These are phyloP conservation scores for Thalassophryne amazonica DNA, from an alignment of 2,797 vertebrate genomes.

Conservation along the genomic window DNA sequence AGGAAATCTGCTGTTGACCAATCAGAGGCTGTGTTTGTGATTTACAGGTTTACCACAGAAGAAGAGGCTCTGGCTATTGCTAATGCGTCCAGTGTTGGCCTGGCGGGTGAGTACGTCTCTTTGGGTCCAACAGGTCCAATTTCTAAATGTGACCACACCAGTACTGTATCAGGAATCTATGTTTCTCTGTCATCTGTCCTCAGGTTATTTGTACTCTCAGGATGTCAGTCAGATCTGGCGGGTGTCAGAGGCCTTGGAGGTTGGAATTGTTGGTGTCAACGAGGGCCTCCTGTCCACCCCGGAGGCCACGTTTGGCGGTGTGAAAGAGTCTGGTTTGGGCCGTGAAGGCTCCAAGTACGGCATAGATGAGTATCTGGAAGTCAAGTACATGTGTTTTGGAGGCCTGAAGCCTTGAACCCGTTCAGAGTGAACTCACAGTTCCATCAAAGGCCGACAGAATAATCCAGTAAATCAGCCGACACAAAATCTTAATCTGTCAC, in stretches of 20 bases:
- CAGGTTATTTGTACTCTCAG: conserved; percentile 93
- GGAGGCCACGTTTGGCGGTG: conserved; percentile 87
- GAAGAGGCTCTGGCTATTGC: conserved; percentile 88
- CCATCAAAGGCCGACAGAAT: background rate
- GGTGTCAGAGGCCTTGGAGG: conserved; percentile 89
- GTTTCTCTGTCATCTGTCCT: background rate
- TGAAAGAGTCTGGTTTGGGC: conserved; percentile 93
- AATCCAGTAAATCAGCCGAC: no score
- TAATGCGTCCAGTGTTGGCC: conserved; percentile 83
- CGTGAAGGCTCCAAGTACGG: conserved; percentile 95
- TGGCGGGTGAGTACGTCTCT: conserved; percentile 83
- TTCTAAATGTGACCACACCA: no score
- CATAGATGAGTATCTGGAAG: conserved; percentile 89
- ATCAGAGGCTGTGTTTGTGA: background rate
- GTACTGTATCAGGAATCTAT: no score
- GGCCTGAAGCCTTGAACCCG: conserved; percentile 73
- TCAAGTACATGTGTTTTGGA: conserved; percentile 94
- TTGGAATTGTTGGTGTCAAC: conserved; percentile 92
- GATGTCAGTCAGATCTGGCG: conserved; percentile 94
- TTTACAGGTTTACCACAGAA: conserved; percentile 86
- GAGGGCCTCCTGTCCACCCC: conserved; percentile 85
- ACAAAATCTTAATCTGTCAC: no score
- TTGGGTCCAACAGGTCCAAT: background rate
- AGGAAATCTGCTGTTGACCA: background rate
- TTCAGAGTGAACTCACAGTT: fast-evolving